Base-by-base conservation (phyloP, 2,113 vertebrate species). In the Microtus ochrogaster region DNA sequence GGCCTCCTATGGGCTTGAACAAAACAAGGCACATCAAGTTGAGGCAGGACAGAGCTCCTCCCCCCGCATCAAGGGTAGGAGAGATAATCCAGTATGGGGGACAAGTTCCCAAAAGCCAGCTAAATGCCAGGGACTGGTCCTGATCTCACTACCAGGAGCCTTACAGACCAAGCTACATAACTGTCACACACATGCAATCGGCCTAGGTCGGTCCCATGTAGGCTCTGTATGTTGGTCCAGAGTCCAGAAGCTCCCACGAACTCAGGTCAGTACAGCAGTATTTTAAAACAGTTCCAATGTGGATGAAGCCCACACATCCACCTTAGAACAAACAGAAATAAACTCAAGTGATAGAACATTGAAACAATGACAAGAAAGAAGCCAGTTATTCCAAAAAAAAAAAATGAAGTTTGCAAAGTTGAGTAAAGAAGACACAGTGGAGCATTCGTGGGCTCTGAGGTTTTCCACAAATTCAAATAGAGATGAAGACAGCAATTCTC, bases 381-480 rank as follows among this genome's bases (percentile, higher is more conserved):
- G 21, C 83, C 61, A 83, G 65, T 65, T n/a, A 55, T 24, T 36
- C 3, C 19, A 73, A 44, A 2, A 41, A 14, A 73, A 49, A 2
- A 41, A 19, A 24, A 94, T 58, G 58, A 47, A 55, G 44, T 91
- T 89, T 89, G 74, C 21, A 88, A 76, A 30, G 14, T 70, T 96
- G 82, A 96, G 73, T 47, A 95, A 91, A 52, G 16, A 52, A 92
- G 22, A 81, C 10, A 16, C 70, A 41, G 41, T 92, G 39, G 55
- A 91, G 0, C 9, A 74, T 85, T 66, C 3, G 10, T 22, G 16
- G 30, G 9, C 39, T 47, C 61, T 66, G 63, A 52, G 58, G 89
- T 36, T 82, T 47, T 95, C 21, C 14, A 10, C 36, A 47, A 83
- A 21, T 66, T 58, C 28, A 92, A 49, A 77, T 9, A 49, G 21